Conservation (phyloP, 53 echinoderm and acorn worm species). For the Patiria pectinifera region DNA sequence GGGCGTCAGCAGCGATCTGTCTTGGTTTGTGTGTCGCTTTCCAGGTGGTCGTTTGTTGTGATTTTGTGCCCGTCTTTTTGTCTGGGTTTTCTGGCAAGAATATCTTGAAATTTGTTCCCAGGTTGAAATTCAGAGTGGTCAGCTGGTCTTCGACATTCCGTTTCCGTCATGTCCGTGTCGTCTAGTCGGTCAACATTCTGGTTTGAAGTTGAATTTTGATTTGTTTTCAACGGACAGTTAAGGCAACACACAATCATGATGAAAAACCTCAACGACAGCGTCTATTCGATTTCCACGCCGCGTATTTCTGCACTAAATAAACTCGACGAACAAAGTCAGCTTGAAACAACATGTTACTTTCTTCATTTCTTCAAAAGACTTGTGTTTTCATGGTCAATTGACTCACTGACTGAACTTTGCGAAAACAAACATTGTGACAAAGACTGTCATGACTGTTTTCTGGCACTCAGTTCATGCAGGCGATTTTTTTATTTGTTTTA, state of each 20-base stretch:
- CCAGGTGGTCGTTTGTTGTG: conserved; percentile 43
- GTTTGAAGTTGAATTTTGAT: background rate
- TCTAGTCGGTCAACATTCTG: background rate
- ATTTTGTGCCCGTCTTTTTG: background rate
- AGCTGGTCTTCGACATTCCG: background rate
- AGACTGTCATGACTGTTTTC: background rate
- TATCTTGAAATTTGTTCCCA: background rate
- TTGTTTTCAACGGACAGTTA: background rate
- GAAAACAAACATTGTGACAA: background rate
- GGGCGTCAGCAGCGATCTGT: conserved; percentile 37
- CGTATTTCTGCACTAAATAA: too few relatives aligned
- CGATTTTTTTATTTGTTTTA: background rate
- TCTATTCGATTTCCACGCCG: too few relatives aligned
- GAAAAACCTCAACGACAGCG: background rate
- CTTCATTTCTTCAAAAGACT: too few relatives aligned
- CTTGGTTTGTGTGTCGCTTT: background rate
- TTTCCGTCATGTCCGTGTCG: background rate
- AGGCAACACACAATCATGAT: background rate
- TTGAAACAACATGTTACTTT: too few relatives aligned
- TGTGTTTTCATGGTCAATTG: too few relatives aligned
- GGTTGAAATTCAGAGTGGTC: background rate
- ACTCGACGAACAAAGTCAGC: too few relatives aligned
- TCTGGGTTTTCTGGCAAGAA: background rate
- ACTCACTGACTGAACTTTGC: too few relatives aligned
- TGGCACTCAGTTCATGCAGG: background rate